phyloP scores from a whole-genome alignment of 2,888 invertebrate genomes.

The Synergus umbraculus region DNA sequence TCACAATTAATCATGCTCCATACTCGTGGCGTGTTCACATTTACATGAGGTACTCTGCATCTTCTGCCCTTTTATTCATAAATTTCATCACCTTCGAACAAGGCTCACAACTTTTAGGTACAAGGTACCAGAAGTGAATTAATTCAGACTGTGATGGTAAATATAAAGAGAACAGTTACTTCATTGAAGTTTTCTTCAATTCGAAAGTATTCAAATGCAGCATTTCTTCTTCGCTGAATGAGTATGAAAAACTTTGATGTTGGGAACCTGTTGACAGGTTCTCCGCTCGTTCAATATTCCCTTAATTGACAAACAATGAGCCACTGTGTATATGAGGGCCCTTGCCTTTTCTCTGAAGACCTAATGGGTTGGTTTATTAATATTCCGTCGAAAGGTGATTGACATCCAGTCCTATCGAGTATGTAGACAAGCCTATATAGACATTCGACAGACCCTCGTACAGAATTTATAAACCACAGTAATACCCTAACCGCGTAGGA shows the following conservation, averaged over 20 bases:
- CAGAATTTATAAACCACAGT: conserved; percentile 24
- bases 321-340: conserved; percentile 5
- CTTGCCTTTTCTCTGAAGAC: background rate
- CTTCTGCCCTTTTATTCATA: conserved; percentile 33
- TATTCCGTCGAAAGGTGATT: conserved; percentile 23
- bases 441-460: conserved; percentile 1
- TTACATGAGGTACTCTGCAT: conserved; percentile 24
- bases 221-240: background rate
- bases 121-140: conserved; percentile 7
- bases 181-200: background rate
- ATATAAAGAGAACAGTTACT: background rate
- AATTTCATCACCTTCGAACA: conserved; percentile 29
- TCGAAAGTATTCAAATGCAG: background rate
- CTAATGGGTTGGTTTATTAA: conserved; percentile 22
- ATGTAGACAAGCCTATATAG: conserved; percentile 1
- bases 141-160: background rate
- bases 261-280: background rate
- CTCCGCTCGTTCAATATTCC: background rate
- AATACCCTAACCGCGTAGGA: conserved; percentile 54
- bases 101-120: conserved; percentile 2
- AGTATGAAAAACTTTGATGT: background rate
- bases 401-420: conserved; percentile 1
- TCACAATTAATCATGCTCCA: conserved; percentile 21
- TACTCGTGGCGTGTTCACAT: background rate
- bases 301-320: conserved; percentile 33